phyloP scores from a whole-genome alignment of 2,113 vertebrate genomes.

The Semnornis frantzii region DNA sequence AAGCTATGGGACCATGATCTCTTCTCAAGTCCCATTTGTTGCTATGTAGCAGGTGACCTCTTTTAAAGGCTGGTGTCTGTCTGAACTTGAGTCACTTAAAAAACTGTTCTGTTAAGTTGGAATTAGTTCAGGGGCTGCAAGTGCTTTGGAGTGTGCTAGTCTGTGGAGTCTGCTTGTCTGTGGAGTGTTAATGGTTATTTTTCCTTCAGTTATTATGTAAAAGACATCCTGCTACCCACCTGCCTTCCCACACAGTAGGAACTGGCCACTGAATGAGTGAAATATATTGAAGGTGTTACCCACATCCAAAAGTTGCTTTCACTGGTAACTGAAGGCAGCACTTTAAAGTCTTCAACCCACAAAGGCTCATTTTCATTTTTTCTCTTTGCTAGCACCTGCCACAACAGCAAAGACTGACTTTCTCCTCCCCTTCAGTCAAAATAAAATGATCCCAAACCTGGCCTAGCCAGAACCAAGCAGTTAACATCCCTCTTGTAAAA shows the following conservation, averaged over 20 bases:
- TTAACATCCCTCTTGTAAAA: not conserved
- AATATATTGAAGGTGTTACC: not conserved
- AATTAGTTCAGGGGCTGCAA: not conserved
- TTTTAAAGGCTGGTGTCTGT: not conserved
- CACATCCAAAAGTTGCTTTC: not conserved
- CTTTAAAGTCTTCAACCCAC: not conserved
- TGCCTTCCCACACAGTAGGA: not conserved
- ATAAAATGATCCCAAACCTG: not conserved
- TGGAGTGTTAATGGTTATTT: conserved; percentile 22
- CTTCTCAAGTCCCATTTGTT: not conserved
- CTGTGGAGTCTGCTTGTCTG: not conserved
- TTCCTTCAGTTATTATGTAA: not conserved
- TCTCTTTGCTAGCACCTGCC: not conserved
- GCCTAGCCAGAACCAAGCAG: not conserved
- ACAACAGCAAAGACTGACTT: not conserved
- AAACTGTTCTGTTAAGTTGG: not conserved
- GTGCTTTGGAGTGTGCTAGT: not conserved
- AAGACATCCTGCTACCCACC: not conserved
- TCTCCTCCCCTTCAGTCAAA: not conserved
- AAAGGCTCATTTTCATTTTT: not conserved
- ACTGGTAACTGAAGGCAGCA: not conserved
- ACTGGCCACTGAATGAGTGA: not conserved
- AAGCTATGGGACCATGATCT: not conserved
- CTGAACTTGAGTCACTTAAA: not conserved
- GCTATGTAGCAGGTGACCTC: not conserved